Evolutionary conservation across 1,140 invertebrate species (phyloP).

Genomic region (Anoplolepis gracilipes): DNA sequence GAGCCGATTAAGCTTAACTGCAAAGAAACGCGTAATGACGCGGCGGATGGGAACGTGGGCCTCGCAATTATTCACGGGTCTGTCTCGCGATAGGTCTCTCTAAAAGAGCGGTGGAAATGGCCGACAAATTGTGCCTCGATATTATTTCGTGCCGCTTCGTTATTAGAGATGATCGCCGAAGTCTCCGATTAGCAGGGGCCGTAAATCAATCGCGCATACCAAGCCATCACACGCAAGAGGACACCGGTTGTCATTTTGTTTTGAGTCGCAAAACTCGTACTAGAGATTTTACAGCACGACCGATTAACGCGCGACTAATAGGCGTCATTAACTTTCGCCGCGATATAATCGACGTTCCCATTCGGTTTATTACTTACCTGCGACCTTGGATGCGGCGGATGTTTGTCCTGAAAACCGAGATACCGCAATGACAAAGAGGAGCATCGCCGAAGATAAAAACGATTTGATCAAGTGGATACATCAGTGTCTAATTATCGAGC

Average conservation of each 20-base stretch:
- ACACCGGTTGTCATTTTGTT: constrained; percentile 23
- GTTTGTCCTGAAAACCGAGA: constrained; percentile 35
- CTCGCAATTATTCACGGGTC: constrained; percentile 51
- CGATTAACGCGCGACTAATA: constrained; percentile 77
- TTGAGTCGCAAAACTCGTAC: constrained; percentile 5
- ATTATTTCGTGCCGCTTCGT: constrained; percentile 52
- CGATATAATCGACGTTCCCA: constrained; percentile 68
- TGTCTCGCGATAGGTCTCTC: constrained; percentile 33
- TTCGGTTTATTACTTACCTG: constrained; percentile 16
- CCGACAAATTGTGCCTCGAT: constrained; percentile 35
- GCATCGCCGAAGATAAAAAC: constrained; percentile 26
- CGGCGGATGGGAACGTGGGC: constrained; percentile 18
- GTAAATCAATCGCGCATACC: constrained; percentile 63
- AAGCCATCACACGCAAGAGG: background rate
- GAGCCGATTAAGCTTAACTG: constrained; percentile 36
- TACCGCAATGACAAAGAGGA: background rate
- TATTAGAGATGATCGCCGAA: constrained; percentile 57
- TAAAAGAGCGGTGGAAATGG: background rate
- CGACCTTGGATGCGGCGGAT: background rate
- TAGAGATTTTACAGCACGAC: constrained; percentile 16
- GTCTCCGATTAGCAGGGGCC: constrained; percentile 1
- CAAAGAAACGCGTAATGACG: constrained; percentile 55
- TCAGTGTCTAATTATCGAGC: constrained; percentile 66
- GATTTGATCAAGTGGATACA: constrained; percentile 45
- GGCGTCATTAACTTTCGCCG: constrained; percentile 73